Conservation (phyloP, 2,113 vertebrate species). For the Coptodon bakossiorum region DNA sequence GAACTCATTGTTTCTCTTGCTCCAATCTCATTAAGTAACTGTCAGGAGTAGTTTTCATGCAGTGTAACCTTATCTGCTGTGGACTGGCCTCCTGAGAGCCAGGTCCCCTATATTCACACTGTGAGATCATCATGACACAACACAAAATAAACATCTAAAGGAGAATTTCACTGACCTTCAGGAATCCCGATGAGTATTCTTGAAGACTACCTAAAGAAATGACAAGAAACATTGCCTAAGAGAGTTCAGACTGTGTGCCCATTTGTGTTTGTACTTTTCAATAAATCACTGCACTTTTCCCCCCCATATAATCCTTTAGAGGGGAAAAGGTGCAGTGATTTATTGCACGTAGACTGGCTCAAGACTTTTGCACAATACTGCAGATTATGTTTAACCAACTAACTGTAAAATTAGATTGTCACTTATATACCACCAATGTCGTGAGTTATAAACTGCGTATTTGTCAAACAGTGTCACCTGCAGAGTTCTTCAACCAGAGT, state of each 20-base stretch:
- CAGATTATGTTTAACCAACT: not conserved
- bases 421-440: not conserved
- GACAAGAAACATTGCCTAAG: not conserved
- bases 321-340: not conserved
- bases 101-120: not conserved
- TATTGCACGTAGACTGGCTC: not conserved
- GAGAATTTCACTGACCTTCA: not conserved
- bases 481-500: too few species aligned
- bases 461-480: too few species aligned
- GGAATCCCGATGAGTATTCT: not conserved
- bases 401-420: not conserved
- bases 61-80: not conserved
- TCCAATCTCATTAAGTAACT: not conserved
- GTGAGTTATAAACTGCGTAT: not conserved
- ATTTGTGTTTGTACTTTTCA: not conserved
- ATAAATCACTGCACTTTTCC: fast-evolving
- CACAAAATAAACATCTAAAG: not conserved
- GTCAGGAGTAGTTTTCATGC: not conserved
- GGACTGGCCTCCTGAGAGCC: not conserved
- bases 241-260: fast-evolving
- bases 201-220: not conserved
- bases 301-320: not conserved
- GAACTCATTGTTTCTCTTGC: not conserved
- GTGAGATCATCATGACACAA: not conserved
- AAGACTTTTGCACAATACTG: not conserved